Evolutionary conservation across 2,797 vertebrate species (phyloP), one percentile per base, ranked within the genome.

Genomic region (Paedocypris micromegethes): DNA sequence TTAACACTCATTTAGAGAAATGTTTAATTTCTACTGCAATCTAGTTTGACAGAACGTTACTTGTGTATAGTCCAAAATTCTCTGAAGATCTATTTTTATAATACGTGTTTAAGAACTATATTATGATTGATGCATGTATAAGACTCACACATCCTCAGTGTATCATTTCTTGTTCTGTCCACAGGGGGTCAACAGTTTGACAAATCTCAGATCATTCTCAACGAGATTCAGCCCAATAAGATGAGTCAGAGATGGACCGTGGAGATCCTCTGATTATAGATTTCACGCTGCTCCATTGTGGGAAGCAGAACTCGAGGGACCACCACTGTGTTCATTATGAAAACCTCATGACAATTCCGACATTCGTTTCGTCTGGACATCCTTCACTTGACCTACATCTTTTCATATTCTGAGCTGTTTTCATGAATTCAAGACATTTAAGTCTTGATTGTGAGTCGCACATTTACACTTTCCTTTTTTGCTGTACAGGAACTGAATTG

Each of bases 151-250:
- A 84, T 83, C 61, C 82, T 87, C 82, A 84, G 9, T 54, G 43
- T 2, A 40, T 0, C 0, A 9, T 5, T 3, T 41, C 8, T 62
- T 3, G 5, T 6, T 2, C 5, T 45, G 5, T 72, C 23, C 84
- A n/a, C 82, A 98, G 96, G 94, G 5, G 95, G 94, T 0, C 42
- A 82, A 2, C 87, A 92, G 44, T 97, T 93, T 2, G 93, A 97
- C 76, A 90, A 90, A 2, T 88, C 87, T 63, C 94, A 94, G 37
- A 79, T 96, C 7, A 87, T 97, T 73, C 89, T 97, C 60, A 96
- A 91, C 79, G 82, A 86, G 0, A 75, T 86, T 44, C 88, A 80
- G 0, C 87, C 91, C 63, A 85, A 85, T 2, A 96, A 88, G 83
- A 59, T 66, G 9, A 89, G 89, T 0, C 95, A 98, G 75, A 83